Evolutionary conservation across 2,888 invertebrate genomes (phyloP).

Genomic region (Ichneumoninae sp.): DNA sequence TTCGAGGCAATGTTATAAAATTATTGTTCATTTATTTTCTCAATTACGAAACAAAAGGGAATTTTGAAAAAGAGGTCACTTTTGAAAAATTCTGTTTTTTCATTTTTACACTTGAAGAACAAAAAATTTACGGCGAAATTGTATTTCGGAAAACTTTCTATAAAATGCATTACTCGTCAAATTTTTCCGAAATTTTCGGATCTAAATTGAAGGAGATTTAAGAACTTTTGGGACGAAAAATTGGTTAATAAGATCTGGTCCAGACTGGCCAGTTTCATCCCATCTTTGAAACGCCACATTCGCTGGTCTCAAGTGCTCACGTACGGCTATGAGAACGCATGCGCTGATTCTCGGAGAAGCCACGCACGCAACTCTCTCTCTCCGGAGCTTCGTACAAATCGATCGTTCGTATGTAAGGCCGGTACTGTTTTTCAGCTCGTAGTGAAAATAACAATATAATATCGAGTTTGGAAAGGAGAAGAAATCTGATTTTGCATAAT

Average conservation of each 20-base stretch:
- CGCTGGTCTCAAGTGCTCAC: constrained; percentile 12
- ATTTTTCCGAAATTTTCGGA: not conserved
- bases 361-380: constrained; percentile 70
- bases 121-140: not conserved
- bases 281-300: constrained; percentile 25
- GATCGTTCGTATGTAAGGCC: constrained; percentile 68
- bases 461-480: not conserved
- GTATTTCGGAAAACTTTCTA: not conserved
- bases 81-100: not conserved
- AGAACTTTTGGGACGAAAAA: not conserved
- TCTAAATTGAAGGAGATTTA: not conserved
- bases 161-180: not conserved
- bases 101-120: no score
- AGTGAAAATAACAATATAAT: constrained; percentile 7
- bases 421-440: constrained; percentile 48
- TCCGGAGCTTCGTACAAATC: constrained; percentile 70
- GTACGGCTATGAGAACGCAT: constrained; percentile 60
- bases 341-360: constrained; percentile 68
- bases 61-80: not conserved
- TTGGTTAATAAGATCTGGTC: not conserved
- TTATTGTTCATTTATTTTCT: not conserved
- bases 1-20: not conserved
- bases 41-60: not conserved
- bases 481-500: constrained; percentile 81
- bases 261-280: not conserved